A percentile compares a stretch with the other conserved stretches of the same genome.
phyloP scores from a whole-genome alignment of 2,113 vertebrate genomes.

The Callospermophilus lateralis region DNA sequence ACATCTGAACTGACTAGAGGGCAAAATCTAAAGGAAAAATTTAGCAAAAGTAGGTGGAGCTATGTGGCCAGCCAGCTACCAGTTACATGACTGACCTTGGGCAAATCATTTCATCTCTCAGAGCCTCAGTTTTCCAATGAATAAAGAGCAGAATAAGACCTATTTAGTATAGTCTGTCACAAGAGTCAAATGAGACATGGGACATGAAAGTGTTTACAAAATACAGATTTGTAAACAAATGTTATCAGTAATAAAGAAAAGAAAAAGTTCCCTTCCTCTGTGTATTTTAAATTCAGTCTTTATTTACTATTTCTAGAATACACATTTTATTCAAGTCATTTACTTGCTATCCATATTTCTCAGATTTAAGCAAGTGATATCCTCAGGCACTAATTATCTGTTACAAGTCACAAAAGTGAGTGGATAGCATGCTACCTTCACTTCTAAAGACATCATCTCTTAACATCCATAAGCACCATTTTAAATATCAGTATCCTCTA shows the following conservation, averaged over 20 bases:
- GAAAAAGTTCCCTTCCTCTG: not conserved
- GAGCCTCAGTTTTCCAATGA: not conserved
- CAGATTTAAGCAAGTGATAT: not conserved
- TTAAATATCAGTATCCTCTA: not conserved
- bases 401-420: not conserved
- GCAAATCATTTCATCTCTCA: not conserved
- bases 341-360: constrained; percentile 39
- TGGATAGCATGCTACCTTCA: not conserved
- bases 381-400: constrained; percentile 1
- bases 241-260: constrained; percentile 35
- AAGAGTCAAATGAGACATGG: not conserved
- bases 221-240: not conserved
- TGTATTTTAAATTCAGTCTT: constrained; percentile 50
- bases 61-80: not conserved
- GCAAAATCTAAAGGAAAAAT: not conserved
- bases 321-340: not conserved
- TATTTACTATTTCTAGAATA: constrained; percentile 23
- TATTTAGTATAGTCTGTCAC: not conserved
- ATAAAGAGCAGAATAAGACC: not conserved
- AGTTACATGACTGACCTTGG: not conserved
- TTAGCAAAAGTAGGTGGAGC: not conserved
- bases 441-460: not conserved
- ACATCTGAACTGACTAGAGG: constrained; percentile 26
- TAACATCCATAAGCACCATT: not conserved
- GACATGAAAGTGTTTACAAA: not conserved